A percentile compares a stretch with the other conserved stretches of the same genome.
Evolutionary conservation across 2,888 invertebrate genomes (phyloP).

Genomic region (Tiliacea citrago): DNA sequence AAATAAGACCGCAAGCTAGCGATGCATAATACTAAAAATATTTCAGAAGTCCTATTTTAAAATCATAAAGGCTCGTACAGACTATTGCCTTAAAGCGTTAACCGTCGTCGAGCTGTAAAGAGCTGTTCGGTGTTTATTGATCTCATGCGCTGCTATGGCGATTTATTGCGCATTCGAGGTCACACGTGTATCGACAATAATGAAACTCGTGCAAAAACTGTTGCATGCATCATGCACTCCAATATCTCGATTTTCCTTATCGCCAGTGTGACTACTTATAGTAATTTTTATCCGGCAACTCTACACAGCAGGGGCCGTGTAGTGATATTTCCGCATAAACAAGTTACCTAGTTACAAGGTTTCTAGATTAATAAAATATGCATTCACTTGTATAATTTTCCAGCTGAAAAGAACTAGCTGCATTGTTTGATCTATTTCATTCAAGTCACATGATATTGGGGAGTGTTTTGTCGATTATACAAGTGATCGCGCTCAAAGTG

Average conservation of each 20-base stretch:
- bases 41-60: slow-evolving; percentile 5
- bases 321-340: slow-evolving; percentile 66
- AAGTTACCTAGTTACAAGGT: slow-evolving; percentile 53
- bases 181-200: slow-evolving; percentile 82
- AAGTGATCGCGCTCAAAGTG: slow-evolving; percentile 61
- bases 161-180: slow-evolving; percentile 75
- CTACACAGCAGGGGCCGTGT: slow-evolving; percentile 53
- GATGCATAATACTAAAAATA: slow-evolving; percentile 21
- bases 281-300: slow-evolving; percentile 63
- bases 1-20: slow-evolving; percentile 25
- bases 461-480: slow-evolving; percentile 51
- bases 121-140: slow-evolving; percentile 43
- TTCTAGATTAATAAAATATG: slow-evolving; percentile 39
- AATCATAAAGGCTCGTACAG: too few species aligned
- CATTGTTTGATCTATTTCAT: slow-evolving; percentile 6
- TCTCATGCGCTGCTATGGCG: slow-evolving; percentile 56
- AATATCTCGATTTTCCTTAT: slow-evolving; percentile 71
- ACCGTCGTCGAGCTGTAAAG: slow-evolving; percentile 21
- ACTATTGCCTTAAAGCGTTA: too few species aligned
- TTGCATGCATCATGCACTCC: slow-evolving; percentile 67
- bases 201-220: slow-evolving; percentile 77
- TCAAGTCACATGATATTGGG: slow-evolving; percentile 6
- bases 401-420: background rate
- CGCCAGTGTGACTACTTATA: slow-evolving; percentile 61
- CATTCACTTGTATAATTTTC: slow-evolving; percentile 20